Conservation (phyloP, 2,888 invertebrate species). For the Zaprionus bogoriensis region DNA sequence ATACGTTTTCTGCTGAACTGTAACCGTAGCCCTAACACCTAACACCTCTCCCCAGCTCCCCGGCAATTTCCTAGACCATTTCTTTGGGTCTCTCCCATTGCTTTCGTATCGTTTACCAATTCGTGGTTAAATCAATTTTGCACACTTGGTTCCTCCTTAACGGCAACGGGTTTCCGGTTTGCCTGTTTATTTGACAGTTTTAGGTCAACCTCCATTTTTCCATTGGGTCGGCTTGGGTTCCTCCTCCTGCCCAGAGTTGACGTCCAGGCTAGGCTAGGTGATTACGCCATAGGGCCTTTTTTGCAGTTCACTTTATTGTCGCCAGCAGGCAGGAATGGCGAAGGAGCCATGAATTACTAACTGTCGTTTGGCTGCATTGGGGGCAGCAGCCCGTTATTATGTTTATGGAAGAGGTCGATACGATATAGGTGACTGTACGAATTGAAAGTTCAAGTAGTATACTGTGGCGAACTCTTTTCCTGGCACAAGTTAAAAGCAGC, state of each 20-base stretch:
- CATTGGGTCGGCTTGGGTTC: too few relatives aligned
- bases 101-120: conserved; percentile 66
- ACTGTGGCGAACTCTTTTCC: neutral
- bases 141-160: conserved; percentile 45
- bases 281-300: conserved; percentile 39
- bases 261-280: conserved; percentile 35
- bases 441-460: neutral
- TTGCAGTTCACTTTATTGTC: conserved; percentile 42
- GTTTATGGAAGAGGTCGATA: neutral
- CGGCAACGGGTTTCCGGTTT: conserved; percentile 14
- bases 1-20: conserved; percentile 10
- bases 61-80: conserved; percentile 51
- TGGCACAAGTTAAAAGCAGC: too few relatives aligned
- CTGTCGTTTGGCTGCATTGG: conserved; percentile 17
- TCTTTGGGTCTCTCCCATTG: conserved; percentile 42
- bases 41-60: neutral
- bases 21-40: conserved; percentile 12
- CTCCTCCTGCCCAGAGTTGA: conserved; percentile 38
- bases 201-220: conserved; percentile 49
- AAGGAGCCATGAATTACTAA: conserved; percentile 43
- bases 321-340: conserved; percentile 6
- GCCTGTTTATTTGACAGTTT: conserved; percentile 58
- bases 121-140: conserved; percentile 74
- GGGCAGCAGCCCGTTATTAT: neutral
- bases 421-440: neutral